A percentile compares a stretch with the other conserved stretches of the same genome.
These are phyloP conservation scores for Lacanobia oleracea DNA, from an alignment of 2,888 invertebrate species.

Conservation along the genomic window DNA sequence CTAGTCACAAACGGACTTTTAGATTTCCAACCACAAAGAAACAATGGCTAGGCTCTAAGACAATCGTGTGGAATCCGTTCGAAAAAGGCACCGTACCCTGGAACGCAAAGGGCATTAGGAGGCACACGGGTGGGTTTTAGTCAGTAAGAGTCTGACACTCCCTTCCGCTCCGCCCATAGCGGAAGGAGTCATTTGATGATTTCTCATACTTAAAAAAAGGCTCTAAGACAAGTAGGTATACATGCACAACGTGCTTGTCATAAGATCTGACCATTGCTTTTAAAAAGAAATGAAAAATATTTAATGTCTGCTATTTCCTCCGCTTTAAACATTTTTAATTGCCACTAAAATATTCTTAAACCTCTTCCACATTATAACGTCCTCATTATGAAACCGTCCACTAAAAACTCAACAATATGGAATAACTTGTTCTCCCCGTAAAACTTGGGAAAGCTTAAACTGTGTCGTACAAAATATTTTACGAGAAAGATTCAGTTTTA, in stretches of 20 bases:
- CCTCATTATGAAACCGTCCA: conserved; percentile 55
- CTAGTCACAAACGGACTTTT: background rate
- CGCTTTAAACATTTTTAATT: conserved; percentile 41
- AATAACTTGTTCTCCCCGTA: conserved; percentile 51
- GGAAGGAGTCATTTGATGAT: no score
- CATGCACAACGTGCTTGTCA: background rate
- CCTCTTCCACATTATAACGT: conserved; percentile 41
- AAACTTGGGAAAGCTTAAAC: conserved; percentile 46
- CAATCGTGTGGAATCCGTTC: no score
- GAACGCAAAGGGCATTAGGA: no score
- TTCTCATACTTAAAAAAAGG: no score
- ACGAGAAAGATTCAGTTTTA: conserved; percentile 35
- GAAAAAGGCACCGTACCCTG: no score
- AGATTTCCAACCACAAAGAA: no score
- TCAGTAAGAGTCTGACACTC: no score
- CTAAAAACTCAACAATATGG: conserved; percentile 62
- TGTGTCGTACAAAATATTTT: conserved; percentile 43
- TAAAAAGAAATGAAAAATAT: conserved; percentile 28
- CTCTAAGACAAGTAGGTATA: background rate
- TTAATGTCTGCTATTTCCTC: conserved; percentile 26
- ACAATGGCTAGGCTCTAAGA: no score
- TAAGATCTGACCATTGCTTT: conserved; percentile 2
- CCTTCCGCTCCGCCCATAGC: no score
- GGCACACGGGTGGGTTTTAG: no score
- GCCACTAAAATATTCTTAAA: conserved; percentile 32